Evolutionary conservation across 2,888 invertebrate genomes (phyloP).

Genomic region (Cataglyphis altisquamis): DNA sequence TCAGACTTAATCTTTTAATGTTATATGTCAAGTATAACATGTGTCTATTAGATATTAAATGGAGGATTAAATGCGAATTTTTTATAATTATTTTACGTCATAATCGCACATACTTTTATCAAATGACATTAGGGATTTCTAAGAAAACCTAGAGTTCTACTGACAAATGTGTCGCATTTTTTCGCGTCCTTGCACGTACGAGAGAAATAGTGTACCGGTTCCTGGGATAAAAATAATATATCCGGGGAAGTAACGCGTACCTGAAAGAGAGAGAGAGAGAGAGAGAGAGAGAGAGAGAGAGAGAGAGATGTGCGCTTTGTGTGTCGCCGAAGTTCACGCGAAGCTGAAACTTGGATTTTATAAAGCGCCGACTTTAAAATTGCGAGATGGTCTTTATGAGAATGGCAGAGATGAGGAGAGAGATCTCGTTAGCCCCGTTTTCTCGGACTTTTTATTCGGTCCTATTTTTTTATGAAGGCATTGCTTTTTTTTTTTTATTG

Average conservation of each 20-base stretch:
- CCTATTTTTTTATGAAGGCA: constrained; percentile 33
- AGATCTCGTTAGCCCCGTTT: constrained; percentile 47
- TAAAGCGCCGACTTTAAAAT: constrained; percentile 32
- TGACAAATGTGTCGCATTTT: constrained; percentile 9
- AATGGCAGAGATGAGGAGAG: constrained; percentile 42
- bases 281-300: background rate
- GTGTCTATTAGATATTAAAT: no score
- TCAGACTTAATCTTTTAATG: no score
- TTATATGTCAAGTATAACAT: no score
- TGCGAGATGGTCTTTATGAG: background rate
- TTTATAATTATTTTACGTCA: background rate
- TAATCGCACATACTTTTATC: background rate
- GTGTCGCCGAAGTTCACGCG: constrained; percentile 37
- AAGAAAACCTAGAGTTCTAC: background rate
- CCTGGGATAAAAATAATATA: constrained; percentile 27
- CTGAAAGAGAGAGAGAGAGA: background rate
- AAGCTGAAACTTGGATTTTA: constrained; percentile 34
- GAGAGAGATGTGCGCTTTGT: constrained; percentile 14
- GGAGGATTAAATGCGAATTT: background rate
- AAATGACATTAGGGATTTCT: background rate
- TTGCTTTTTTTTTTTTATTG: constrained; percentile 43
- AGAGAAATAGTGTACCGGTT: constrained; percentile 23
- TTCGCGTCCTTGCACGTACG: background rate
- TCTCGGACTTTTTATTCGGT: constrained; percentile 40
- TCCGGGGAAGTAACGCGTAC: background rate